These are phyloP conservation scores for Frieseomelitta varia DNA, from an alignment of 1,140 invertebrate genomes.

Conservation along the genomic window DNA sequence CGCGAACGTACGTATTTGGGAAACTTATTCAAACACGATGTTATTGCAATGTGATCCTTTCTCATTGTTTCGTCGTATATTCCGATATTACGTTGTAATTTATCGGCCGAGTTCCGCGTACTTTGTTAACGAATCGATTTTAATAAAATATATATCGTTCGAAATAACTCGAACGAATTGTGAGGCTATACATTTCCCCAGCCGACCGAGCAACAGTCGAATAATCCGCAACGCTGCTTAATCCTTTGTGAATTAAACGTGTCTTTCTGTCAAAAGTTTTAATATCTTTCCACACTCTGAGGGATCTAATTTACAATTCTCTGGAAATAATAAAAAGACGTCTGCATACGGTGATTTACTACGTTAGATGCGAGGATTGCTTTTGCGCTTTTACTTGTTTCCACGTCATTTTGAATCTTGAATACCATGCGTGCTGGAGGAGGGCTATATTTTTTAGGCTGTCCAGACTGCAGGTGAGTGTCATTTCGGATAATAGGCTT, in stretches of 20 bases:
- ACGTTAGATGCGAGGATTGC: not conserved
- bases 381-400: not conserved
- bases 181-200: not conserved
- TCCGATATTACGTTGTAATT: constrained; percentile 44
- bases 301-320: constrained; percentile 1
- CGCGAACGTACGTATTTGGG: constrained; percentile 1
- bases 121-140: constrained; percentile 32
- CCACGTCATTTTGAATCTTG: constrained; percentile 1
- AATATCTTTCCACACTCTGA: not conserved
- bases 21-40: constrained; percentile 38
- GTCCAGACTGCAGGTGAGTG: not conserved
- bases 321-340: too few species aligned
- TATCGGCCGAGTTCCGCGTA: not conserved
- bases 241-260: not conserved
- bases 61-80: constrained; percentile 44
- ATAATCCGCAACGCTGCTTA: constrained; percentile 3
- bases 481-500: not conserved
- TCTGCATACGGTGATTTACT: not conserved
- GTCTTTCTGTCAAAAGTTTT: not conserved
- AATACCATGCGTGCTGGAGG: not conserved
- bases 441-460: not conserved
- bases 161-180: constrained; percentile 23
- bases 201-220: not conserved
- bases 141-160: constrained; percentile 38
- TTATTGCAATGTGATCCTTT: constrained; percentile 43